A percentile compares a stretch with the other conserved stretches of the same genome.
phyloP scores from a whole-genome alignment of 2,797 vertebrate genomes.

The Fundulus diaphanus region DNA sequence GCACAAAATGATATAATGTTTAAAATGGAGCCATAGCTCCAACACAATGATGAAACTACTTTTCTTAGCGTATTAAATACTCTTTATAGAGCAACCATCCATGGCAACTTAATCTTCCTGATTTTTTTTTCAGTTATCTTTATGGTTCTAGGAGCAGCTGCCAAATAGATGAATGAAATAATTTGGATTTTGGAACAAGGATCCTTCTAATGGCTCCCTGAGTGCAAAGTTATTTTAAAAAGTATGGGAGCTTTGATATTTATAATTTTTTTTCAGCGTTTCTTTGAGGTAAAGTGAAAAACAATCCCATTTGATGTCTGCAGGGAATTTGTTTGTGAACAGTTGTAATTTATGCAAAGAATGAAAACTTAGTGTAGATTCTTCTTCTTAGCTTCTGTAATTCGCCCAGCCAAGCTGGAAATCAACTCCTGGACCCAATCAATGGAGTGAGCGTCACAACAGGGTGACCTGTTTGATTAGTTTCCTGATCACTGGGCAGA shows the following conservation, averaged over 20 bases:
- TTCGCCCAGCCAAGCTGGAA: not conserved
- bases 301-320: too few species aligned
- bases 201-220: not conserved
- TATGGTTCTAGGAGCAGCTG: not conserved
- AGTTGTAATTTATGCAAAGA: not conserved
- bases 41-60: constrained; percentile 33
- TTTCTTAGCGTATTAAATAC: constrained; percentile 20
- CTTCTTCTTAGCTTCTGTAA: not conserved
- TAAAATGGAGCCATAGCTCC: constrained; percentile 41
- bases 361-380: not conserved
- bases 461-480: not conserved
- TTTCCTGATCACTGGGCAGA: not conserved
- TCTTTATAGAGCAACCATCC: constrained; percentile 18
- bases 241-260: not conserved
- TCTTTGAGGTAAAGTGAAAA: not conserved
- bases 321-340: not conserved
- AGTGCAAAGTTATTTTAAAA: not conserved
- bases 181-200: not conserved
- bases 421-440: not conserved
- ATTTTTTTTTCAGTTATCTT: not conserved
- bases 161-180: not conserved
- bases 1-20: constrained; percentile 42
- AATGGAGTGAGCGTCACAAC: too few species aligned
- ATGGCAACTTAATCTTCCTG: not conserved
- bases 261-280: not conserved